Conservation (phyloP, 2,797 vertebrate species). For the Erethizon dorsatum region DNA sequence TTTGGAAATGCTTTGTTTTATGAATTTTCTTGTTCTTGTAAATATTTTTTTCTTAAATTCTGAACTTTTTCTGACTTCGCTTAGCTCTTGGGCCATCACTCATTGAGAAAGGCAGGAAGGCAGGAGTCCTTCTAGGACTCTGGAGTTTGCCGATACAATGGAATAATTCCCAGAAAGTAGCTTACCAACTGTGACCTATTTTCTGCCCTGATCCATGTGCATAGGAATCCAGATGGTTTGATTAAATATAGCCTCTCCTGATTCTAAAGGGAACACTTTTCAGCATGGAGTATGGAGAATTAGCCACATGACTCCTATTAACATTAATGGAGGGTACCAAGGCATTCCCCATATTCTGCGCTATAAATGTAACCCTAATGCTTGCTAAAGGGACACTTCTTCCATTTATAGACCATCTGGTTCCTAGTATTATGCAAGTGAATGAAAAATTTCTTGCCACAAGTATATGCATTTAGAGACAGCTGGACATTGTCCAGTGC, state of each 20-base stretch:
- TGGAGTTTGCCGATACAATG: constrained; percentile 75
- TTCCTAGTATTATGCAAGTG: constrained; percentile 15
- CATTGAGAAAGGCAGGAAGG: not conserved
- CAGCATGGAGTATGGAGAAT: constrained; percentile 54
- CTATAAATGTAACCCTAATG: not conserved
- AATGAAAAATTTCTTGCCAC: constrained; percentile 57
- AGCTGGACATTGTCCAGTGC: not conserved
- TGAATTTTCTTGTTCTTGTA: constrained; percentile 20
- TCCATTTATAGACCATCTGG: constrained; percentile 47
- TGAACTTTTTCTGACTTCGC: constrained; percentile 55
- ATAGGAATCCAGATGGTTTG: constrained; percentile 81
- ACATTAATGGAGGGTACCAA: constrained; percentile 62
- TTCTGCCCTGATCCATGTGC: constrained; percentile 71
- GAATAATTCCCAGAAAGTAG: constrained; percentile 77
- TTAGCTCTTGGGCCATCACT: constrained; percentile 29
- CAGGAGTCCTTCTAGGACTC: constrained; percentile 43
- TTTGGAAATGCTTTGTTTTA: constrained; percentile 19
- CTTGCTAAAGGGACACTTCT: constrained; percentile 43
- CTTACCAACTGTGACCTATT: constrained; percentile 79
- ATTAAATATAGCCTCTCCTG: constrained; percentile 84
- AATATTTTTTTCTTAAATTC: constrained; percentile 2
- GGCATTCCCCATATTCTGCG: constrained; percentile 46
- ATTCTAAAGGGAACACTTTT: constrained; percentile 77
- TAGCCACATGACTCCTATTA: constrained; percentile 72
- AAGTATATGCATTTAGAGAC: constrained; percentile 56